Conservation (phyloP, 2,113 vertebrate species). For the Bufo bufo region DNA sequence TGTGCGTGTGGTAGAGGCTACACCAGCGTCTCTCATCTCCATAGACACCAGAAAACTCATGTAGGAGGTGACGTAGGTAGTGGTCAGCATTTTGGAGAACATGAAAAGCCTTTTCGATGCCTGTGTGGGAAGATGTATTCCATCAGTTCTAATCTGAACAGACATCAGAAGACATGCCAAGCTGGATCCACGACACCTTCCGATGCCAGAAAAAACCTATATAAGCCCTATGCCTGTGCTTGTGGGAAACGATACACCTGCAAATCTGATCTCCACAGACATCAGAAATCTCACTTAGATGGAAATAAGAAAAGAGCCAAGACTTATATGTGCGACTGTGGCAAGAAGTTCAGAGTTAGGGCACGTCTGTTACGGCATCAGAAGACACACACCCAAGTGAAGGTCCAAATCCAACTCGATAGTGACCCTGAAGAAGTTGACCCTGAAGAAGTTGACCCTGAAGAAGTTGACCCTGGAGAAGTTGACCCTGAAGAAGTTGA, state of each 20-base stretch:
- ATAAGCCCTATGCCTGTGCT: not conserved
- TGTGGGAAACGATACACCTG: constrained; percentile 17
- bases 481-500: not conserved
- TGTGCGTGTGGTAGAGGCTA: constrained; percentile 1
- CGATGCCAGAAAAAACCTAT: no score
- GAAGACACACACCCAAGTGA: not conserved
- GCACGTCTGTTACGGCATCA: not conserved
- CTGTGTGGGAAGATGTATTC: constrained; percentile 1
- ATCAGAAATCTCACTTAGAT: not conserved
- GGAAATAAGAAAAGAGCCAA: not conserved
- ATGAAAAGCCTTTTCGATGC: not conserved
- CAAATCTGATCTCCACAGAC: constrained; percentile 32
- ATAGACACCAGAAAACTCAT: not conserved
- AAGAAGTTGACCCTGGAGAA: not conserved
- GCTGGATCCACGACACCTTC: not conserved
- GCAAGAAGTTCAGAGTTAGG: not conserved
- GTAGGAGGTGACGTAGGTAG: not conserved
- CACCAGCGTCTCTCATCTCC: not conserved
- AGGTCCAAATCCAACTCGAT: not conserved
- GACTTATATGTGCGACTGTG: not conserved
- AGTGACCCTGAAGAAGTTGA: no score
- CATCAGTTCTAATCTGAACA: not conserved
- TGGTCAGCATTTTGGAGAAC: not conserved
- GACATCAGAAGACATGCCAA: constrained; percentile 10
- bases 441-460: not conserved